Evolutionary conservation across 2,888 invertebrate genomes (phyloP), one percentile per base, ranked within the genome.

Genomic region (Drosophila mimica): DNA sequence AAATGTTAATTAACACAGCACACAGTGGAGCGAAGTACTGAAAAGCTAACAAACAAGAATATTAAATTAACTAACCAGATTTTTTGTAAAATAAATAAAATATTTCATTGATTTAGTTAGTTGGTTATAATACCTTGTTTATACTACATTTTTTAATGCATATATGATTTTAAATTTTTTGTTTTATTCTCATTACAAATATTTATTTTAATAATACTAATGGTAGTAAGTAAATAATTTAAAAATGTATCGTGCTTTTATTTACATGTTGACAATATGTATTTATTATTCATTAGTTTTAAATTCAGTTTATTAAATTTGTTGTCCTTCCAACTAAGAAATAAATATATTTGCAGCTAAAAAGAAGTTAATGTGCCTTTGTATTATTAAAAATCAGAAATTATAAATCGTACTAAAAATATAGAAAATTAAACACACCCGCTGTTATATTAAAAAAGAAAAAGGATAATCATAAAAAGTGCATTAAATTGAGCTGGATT

Each of bases 1-100:
- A 52, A 70, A 61, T 57, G 54, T 65, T 80, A 76, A 80, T 78
- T 76, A 76, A 65, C 67, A 46, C 49, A 59, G 43, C 62, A 2
- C 3, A 69, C 69, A 30, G 34, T 57, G 69, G 69, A 20, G 2
- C 59, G 33, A 25, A 46, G 25, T 7, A 15, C 8, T 2, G 4
- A 13, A 30, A 17, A 15, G 6, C 13, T 1, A 20, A 7, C 30
- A 15, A 48, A 4, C 17, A 48, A 4, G 20, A 48, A 33, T 33
- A 31, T n/a, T 15, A 25, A 54, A 25, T 46, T 46, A 25, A 46
- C 25, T 25, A 1, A 46, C 8, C 4, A 20, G 15, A 15, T 20
- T 20, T 46, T 5, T 20, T 20, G 2, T 15, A 7, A 46, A 46
- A 25, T 25, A 40, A 40, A 40, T n/a, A 25, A 46, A 25, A 4